Evolutionary conservation across 1,140 invertebrate species (phyloP).

Genomic region (Aphidius ervi): DNA sequence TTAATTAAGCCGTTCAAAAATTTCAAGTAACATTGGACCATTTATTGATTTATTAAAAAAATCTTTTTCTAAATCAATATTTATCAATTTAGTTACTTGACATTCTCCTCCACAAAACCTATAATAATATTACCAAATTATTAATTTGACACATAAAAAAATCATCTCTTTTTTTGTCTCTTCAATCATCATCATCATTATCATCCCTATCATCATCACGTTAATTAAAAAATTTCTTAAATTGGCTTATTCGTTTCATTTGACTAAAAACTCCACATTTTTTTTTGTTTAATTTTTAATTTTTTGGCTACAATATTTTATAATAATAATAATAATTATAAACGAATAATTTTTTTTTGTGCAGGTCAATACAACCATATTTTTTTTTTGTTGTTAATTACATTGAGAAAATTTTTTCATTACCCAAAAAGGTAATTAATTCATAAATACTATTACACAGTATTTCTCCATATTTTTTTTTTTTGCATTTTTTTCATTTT

Average conservation of each 20-base stretch:
- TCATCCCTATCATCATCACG: constrained; percentile 7
- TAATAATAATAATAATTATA: no score
- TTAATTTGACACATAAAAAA: constrained; percentile 10
- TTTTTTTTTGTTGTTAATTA: no score
- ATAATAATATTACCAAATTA: constrained; percentile 7
- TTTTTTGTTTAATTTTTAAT: not conserved
- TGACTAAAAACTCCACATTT: constrained; percentile 15
- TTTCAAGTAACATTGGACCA: constrained; percentile 9
- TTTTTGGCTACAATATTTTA: not conserved
- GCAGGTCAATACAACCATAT: no score
- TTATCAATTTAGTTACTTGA: no score
- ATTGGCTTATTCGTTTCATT: constrained; percentile 13
- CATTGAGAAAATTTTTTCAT: no score
- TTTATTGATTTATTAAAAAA: not conserved
- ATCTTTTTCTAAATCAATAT: no score
- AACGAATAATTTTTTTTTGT: no score
- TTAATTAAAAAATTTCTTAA: constrained; percentile 8
- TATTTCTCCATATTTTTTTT: constrained; percentile 1
- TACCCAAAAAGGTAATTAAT: no score
- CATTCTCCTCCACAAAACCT: no score
- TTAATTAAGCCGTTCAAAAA: constrained; percentile 15
- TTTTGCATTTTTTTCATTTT: not conserved
- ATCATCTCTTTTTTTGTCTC: constrained; percentile 11
- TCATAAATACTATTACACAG: no score
- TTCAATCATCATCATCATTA: constrained; percentile 5